Evolutionary conservation across 2,797 vertebrate genomes (phyloP).

Genomic region (Arctocebus calabarensis): DNA sequence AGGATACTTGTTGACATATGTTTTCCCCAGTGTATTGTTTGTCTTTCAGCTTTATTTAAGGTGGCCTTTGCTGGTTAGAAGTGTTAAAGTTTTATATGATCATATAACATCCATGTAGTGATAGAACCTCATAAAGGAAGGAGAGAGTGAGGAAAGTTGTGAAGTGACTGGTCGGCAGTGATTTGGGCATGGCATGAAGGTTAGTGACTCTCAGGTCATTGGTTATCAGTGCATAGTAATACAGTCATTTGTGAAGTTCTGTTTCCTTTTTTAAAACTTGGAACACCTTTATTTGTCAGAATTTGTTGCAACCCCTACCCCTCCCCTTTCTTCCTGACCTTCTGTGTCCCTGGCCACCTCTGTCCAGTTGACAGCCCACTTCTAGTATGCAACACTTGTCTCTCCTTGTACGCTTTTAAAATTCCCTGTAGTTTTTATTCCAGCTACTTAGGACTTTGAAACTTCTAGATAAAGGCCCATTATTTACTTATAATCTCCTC

Average conservation of each 20-base stretch:
- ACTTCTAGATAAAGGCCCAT: constrained; percentile 38
- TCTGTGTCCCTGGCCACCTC: neutral
- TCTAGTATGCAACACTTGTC: neutral
- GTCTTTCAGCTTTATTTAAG: constrained; percentile 28
- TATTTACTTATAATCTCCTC: constrained; percentile 44
- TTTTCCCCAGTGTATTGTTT: constrained; percentile 16
- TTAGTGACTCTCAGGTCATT: neutral
- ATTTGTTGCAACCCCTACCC: neutral
- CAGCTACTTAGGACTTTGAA: constrained; percentile 40
- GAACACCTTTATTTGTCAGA: neutral
- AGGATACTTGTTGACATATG: neutral
- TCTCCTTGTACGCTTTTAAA: constrained; percentile 20
- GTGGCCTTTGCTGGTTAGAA: constrained; percentile 21
- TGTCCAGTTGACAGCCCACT: neutral
- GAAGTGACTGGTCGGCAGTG: neutral
- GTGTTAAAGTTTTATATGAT: neutral
- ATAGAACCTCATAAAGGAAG: neutral
- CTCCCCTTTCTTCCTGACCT: neutral
- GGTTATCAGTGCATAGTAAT: neutral
- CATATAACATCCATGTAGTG: neutral
- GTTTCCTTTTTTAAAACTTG: constrained; percentile 2
- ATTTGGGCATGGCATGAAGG: neutral
- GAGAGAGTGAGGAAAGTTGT: neutral
- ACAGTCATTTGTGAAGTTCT: neutral
- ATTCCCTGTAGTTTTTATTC: constrained; percentile 15